These are phyloP conservation scores for Polyploca ridens DNA, from an alignment of 2,888 invertebrate genomes.

Conservation along the genomic window DNA sequence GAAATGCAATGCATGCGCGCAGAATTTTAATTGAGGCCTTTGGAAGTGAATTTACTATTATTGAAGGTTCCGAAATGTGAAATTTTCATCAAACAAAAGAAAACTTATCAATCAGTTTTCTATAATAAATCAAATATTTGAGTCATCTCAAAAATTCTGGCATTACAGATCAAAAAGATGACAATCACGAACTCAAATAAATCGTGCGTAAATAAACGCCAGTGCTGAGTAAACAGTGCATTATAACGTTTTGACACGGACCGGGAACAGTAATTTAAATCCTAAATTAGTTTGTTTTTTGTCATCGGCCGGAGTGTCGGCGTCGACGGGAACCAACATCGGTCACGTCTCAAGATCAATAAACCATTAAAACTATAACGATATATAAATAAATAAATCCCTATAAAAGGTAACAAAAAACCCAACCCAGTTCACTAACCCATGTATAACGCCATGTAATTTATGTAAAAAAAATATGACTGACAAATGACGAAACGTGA, in stretches of 20 bases:
- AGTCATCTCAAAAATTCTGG: neutral
- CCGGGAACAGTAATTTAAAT: conserved; percentile 65
- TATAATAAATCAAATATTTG: neutral
- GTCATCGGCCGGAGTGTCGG: conserved; percentile 50
- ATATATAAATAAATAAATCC: conserved; percentile 24
- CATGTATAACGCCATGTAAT: conserved; percentile 32
- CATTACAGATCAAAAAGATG: conserved; percentile 21
- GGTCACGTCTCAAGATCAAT: conserved; percentile 61
- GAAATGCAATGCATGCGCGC: conserved; percentile 43
- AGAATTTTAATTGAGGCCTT: conserved; percentile 48
- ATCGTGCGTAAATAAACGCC: conserved; percentile 79
- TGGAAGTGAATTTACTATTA: conserved; percentile 23
- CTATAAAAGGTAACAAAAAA: conserved; percentile 14
- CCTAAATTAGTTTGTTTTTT: conserved; percentile 80
- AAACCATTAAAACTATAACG: conserved; percentile 43
- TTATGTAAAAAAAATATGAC: conserved; percentile 58
- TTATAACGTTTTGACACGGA: conserved; percentile 65
- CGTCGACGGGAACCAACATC: conserved; percentile 51
- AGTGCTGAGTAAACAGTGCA: conserved; percentile 72
- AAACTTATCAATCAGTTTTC: conserved; percentile 12
- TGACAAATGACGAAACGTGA: conserved; percentile 63
- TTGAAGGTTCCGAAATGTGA: neutral
- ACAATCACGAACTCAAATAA: conserved; percentile 53
- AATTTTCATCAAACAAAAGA: neutral
- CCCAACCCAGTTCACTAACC: conserved; percentile 45